Conservation (phyloP, 2,113 vertebrate species). For the Craseonycteris thonglongyai region DNA sequence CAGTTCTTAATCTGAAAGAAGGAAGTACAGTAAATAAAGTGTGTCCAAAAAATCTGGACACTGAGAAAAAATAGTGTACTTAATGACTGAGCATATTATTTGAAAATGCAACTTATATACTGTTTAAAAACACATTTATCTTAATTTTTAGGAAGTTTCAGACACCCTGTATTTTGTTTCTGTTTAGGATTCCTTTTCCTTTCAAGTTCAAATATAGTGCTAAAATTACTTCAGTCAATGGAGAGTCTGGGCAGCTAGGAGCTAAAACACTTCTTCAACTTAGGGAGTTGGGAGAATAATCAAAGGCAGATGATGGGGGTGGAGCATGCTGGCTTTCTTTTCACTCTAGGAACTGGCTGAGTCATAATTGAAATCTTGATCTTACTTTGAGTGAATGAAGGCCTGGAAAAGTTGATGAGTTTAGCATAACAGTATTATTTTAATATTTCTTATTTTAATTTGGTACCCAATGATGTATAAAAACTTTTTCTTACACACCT, state of each 20-base stretch:
- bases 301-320: neutral
- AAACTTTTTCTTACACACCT: neutral
- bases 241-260: neutral
- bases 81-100: neutral
- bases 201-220: neutral
- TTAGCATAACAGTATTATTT: neutral
- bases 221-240: slow-evolving; percentile 16
- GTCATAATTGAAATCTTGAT: neutral
- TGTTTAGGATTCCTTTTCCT: slow-evolving; percentile 28
- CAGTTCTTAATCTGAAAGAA: neutral
- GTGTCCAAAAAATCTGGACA: neutral
- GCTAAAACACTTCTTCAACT: neutral
- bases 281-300: neutral
- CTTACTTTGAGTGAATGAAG: slow-evolving; percentile 28
- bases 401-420: neutral
- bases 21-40: neutral
- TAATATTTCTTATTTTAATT: neutral
- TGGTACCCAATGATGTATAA: neutral
- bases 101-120: neutral
- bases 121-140: neutral
- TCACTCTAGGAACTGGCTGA: neutral
- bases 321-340: neutral
- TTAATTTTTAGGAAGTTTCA: neutral
- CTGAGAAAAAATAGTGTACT: neutral
- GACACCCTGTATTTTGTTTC: neutral